Conservation (phyloP, 2,113 vertebrate genomes). For the Halichoerus grypus region DNA sequence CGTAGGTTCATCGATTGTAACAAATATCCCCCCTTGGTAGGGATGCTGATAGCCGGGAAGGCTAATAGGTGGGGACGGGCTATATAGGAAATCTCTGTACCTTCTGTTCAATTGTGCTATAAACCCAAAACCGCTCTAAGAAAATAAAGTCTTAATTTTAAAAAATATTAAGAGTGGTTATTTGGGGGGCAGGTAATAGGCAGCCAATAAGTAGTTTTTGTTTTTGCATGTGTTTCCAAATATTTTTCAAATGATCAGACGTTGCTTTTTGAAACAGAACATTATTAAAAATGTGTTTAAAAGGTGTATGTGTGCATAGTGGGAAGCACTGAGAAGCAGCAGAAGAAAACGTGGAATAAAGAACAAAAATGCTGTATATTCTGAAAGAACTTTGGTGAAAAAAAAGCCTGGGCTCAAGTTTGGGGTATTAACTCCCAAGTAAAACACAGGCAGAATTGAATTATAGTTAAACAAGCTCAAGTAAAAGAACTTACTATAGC, state of each 20-base stretch:
- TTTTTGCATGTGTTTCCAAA: not conserved
- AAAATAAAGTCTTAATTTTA: not conserved
- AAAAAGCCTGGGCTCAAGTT: not conserved
- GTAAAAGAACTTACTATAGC: not conserved
- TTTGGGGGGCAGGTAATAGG: not conserved
- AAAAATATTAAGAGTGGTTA: not conserved
- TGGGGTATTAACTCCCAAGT: not conserved
- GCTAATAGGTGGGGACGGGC: fast-evolving
- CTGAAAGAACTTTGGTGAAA: not conserved
- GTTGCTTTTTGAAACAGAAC: not conserved
- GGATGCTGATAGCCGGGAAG: not conserved
- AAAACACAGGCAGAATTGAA: not conserved
- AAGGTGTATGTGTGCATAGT: not conserved
- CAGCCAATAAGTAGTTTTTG: not conserved
- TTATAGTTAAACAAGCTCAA: not conserved
- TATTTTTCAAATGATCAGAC: not conserved
- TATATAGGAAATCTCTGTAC: not conserved
- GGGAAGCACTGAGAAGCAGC: not conserved
- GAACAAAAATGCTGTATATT: not conserved
- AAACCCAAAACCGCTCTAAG: not conserved
- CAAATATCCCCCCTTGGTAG: not conserved
- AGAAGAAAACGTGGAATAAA: not conserved
- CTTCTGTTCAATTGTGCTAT: not conserved
- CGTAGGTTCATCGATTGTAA: not conserved
- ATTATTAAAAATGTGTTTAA: not conserved